phyloP scores from a whole-genome alignment of 2,888 invertebrate genomes.

The Drosophila longiperda region DNA sequence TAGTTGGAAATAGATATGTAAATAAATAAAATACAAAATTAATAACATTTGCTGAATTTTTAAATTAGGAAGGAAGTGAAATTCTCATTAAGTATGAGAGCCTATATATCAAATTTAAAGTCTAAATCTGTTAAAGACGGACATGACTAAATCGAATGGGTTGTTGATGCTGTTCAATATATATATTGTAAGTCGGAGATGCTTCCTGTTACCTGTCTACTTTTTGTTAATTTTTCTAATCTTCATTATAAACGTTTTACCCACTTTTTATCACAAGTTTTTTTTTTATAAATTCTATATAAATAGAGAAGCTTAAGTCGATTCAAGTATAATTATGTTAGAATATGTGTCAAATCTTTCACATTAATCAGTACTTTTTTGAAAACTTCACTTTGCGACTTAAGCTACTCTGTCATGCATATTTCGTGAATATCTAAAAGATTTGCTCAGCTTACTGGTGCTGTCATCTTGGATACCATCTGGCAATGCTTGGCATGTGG shows the following conservation, averaged over 20 bases:
- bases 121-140: neutral
- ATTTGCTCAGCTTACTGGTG: constrained; percentile 62
- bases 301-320: neutral
- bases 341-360: neutral
- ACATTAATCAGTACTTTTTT: neutral
- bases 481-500: constrained; percentile 27
- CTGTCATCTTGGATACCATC: constrained; percentile 75
- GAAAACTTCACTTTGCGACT: neutral
- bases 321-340: neutral
- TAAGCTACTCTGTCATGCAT: neutral
- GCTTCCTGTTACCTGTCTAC: neutral
- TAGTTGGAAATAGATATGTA: neutral
- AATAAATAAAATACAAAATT: neutral
- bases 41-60: neutral
- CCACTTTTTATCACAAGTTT: neutral
- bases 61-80: neutral
- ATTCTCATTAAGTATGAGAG: neutral
- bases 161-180: neutral
- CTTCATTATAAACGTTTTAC: neutral
- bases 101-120: neutral
- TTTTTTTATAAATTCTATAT: neutral
- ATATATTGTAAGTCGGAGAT: neutral
- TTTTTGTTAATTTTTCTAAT: neutral
- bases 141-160: neutral
- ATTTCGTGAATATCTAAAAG: neutral